These are phyloP conservation scores for Scaptomyza tumidula DNA, from an alignment of 2,888 invertebrate genomes.

Conservation along the genomic window DNA sequence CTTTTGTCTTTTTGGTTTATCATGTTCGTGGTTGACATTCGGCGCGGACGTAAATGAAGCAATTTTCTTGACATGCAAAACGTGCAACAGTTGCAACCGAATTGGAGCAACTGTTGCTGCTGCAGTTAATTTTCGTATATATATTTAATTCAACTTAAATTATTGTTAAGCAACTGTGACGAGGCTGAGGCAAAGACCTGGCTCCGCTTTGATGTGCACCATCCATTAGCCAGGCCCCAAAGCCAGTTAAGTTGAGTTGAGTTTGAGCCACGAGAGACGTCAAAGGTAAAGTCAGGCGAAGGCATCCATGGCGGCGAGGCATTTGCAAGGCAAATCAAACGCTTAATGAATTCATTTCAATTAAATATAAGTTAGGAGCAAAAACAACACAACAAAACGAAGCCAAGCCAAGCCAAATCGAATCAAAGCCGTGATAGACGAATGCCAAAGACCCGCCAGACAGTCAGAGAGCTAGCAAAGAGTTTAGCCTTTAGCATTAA, in stretches of 20 bases:
- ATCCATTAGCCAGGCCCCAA: constrained; percentile 38
- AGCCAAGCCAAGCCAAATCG: constrained; percentile 30
- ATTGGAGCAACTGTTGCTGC: constrained; percentile 52
- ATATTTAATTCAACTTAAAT: constrained; percentile 78
- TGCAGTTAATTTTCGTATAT: constrained; percentile 73
- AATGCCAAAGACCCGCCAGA: constrained; percentile 58
- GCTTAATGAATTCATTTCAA: constrained; percentile 80
- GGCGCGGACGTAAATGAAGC: constrained; percentile 77
- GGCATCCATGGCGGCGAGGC: constrained; percentile 42
- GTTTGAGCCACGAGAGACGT: constrained; percentile 43
- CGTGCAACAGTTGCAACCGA: constrained; percentile 74
- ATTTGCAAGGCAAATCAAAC: constrained; percentile 79
- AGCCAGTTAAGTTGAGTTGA: constrained; percentile 19
- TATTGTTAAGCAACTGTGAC: constrained; percentile 60
- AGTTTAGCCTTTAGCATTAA: constrained; percentile 67
- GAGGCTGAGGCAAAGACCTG: constrained; percentile 24
- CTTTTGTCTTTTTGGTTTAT: constrained; percentile 54
- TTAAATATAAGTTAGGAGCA: constrained; percentile 61
- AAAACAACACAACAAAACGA: constrained; percentile 14
- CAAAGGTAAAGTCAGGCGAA: constrained; percentile 65
- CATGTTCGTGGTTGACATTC: constrained; percentile 79
- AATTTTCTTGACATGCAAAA: constrained; percentile 79
- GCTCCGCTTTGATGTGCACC: constrained; percentile 57
- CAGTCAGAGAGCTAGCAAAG: constrained; percentile 3
- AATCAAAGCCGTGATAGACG: constrained; percentile 60